phyloP scores from a whole-genome alignment of 2,797 vertebrate species.

The Lepilemur ruficaudatus region DNA sequence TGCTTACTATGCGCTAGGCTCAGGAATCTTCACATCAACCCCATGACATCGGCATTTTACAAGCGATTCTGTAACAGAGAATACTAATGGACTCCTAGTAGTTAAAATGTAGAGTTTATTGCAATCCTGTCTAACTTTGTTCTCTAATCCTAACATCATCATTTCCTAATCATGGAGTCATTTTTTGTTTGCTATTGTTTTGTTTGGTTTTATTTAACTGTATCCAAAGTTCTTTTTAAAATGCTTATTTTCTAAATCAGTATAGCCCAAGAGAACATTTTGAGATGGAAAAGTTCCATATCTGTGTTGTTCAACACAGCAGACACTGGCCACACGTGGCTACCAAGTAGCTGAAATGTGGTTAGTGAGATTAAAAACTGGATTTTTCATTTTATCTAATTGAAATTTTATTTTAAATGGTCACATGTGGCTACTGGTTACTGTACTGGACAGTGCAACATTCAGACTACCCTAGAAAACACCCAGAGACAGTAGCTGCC shows the following conservation, averaged over 20 bases:
- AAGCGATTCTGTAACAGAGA: neutral
- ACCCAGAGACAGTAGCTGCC: neutral
- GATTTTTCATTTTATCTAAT: neutral
- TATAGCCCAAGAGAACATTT: neutral
- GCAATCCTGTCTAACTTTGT: neutral
- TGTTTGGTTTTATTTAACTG: neutral
- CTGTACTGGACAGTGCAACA: neutral
- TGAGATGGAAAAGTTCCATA: neutral
- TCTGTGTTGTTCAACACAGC: neutral
- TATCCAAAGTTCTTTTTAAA: neutral
- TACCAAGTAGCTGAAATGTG: neutral
- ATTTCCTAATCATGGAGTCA: neutral
- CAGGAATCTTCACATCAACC: neutral
- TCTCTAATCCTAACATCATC: neutral
- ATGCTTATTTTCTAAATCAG: neutral
- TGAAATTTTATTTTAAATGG: neutral
- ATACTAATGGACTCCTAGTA: neutral
- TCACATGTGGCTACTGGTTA: neutral
- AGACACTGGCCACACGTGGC: neutral
- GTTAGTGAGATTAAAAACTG: neutral
- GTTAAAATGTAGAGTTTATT: neutral
- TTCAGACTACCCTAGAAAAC: neutral
- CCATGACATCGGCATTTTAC: neutral
- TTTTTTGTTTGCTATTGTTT: neutral
- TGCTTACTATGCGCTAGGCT: neutral